These are phyloP conservation scores for Megalonaias nervosa DNA, from an alignment of 1,140 invertebrate genomes.

Conservation along the genomic window DNA sequence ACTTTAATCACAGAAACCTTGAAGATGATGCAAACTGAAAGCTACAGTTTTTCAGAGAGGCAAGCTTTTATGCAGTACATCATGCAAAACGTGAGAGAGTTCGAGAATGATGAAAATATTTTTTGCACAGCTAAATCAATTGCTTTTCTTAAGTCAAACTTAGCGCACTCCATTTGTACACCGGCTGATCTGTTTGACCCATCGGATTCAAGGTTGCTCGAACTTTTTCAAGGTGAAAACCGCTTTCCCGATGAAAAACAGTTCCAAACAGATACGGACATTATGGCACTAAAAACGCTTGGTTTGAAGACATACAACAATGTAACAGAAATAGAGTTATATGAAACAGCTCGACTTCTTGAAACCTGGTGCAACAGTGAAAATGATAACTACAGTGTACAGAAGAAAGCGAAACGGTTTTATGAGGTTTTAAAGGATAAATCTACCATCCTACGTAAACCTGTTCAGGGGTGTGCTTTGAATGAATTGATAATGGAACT, in stretches of 20 bases:
- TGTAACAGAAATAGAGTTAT: conserved; percentile 8
- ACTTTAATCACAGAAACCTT: not conserved
- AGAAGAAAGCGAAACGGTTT: not conserved
- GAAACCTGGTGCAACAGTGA: not conserved
- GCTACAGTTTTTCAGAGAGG: too few relatives aligned
- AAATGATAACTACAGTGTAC: not conserved
- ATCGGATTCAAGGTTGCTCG: not conserved
- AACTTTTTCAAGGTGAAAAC: conserved; percentile 4
- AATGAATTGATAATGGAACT: not conserved
- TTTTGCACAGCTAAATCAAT: not conserved
- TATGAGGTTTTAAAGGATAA: conserved; percentile 7
- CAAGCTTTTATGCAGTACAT: conserved; percentile 7
- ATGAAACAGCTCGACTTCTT: not conserved
- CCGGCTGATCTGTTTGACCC: conserved; percentile 22
- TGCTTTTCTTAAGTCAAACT: conserved; percentile 1
- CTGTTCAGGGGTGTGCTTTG: not conserved
- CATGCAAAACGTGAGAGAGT: not conserved
- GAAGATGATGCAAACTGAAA: too few relatives aligned
- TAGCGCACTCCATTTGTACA: not conserved
- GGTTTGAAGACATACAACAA: conserved; percentile 22
- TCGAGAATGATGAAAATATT: not conserved
- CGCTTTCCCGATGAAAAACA: conserved; percentile 6
- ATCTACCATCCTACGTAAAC: not conserved
- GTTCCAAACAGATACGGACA: not conserved
- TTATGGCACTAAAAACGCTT: conserved; percentile 1